Conservation (phyloP, 2,113 vertebrate genomes). For the Ammodytes dubius region DNA sequence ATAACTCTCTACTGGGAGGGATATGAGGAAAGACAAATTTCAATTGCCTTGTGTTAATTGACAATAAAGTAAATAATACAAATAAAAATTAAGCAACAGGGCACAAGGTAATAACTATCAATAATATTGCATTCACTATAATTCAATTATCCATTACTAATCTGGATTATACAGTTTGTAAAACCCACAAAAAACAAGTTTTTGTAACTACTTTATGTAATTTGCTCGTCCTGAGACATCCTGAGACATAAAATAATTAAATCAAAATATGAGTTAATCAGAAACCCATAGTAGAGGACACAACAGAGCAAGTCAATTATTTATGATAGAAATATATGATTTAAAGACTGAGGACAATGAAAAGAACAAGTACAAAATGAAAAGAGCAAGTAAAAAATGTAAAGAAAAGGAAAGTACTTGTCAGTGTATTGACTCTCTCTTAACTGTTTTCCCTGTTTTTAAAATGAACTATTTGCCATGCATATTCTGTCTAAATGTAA, state of each 20-base stretch:
- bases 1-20: neutral
- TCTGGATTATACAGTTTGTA: neutral
- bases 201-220: conserved; percentile 34
- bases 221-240: neutral
- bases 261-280: neutral
- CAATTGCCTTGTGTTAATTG: no score
- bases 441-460: neutral
- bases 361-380: no score
- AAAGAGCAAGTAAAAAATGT: neutral
- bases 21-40: neutral
- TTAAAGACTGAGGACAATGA: neutral
- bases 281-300: neutral
- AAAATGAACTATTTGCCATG: neutral
- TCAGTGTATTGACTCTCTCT: neutral
- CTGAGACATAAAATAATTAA: neutral
- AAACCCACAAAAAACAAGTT: neutral
- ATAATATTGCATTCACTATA: neutral
- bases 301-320: neutral
- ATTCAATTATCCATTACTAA: neutral
- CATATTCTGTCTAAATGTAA: neutral
- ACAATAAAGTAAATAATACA: no score
- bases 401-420: neutral
- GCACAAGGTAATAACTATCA: neutral
- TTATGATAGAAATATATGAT: neutral
- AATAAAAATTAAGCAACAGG: neutral